Base-by-base conservation (phyloP, 1,140 invertebrate species). In the Drosophila azteca region DNA sequence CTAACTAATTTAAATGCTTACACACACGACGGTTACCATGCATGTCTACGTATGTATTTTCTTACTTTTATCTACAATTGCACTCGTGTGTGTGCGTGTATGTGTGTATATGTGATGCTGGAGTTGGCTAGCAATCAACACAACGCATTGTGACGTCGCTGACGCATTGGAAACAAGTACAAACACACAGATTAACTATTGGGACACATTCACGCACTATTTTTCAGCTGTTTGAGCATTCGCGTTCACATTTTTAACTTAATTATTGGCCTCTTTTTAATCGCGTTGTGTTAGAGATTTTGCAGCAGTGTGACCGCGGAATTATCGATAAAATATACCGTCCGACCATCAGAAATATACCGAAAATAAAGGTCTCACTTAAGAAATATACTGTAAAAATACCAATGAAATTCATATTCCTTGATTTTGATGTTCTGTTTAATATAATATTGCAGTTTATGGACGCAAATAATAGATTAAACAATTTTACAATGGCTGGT, bases 1-100 rank as follows among this genome's bases (percentile, higher is more conserved):
- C 58, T 65, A 81, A 87, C 81, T 71, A 85, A 70, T 75, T 82
- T 78, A 82, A 87, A 82, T 79, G 74, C 82, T 74, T 69, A 60
- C 59, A 69, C 62, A 41, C 58, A 46, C 65, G 44, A 62, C 51
- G 45, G 45, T 44, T 50, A 55, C 48, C 66, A 53, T 71, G 46
- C 63, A 63, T 87, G 82, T 64, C 62, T 79, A 26, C 35, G 73
- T 69, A 50, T 65, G 80, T 71, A 65, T 64, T 71, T 75, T 80
- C 59, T 85, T 79, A 66, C 72, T 71, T 71, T 72, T 62, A 82
- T 82, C 57, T 81, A 69, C 46, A 63, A 71, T 61, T 63, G 60
- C 62, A 48, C 50, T 55, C 57, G 51, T 74, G 45, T 75, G 52
- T 65, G 44, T 52, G 22, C 64, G 49, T 41, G 50, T 83, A 31